Percentiles rank a stretch among this genome's conserved stretches.
These are phyloP conservation scores for Canis aureus DNA, from an alignment of 2,113 vertebrate species.

Conservation along the genomic window DNA sequence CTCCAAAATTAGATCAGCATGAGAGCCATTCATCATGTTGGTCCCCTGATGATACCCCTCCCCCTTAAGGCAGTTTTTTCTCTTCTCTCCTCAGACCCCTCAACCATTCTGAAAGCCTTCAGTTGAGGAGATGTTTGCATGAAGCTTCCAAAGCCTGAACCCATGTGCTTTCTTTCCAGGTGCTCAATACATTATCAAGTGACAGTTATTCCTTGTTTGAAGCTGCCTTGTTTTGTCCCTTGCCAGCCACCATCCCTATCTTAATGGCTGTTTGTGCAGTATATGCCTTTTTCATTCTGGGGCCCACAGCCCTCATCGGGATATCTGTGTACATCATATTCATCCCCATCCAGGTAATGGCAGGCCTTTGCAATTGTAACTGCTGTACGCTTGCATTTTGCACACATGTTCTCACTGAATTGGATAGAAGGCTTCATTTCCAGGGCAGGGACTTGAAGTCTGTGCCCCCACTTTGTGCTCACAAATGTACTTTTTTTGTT, in stretches of 20 bases:
- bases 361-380: too few relatives aligned
- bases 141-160: background rate
- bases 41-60: background rate
- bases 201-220: conserved; percentile 91
- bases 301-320: conserved; percentile 89
- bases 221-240: conserved; percentile 86
- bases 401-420: rapidly evolving
- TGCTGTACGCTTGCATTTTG: background rate
- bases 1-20: background rate
- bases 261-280: conserved; percentile 83
- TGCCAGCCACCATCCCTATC: conserved; percentile 84
- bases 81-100: background rate
- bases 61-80: background rate
- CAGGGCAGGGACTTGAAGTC: background rate
- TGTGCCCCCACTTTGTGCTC: too few relatives aligned
- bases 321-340: conserved; percentile 85
- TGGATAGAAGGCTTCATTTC: background rate
- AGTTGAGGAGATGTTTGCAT: background rate
- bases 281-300: conserved; percentile 88
- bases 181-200: conserved; percentile 89
- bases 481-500: background rate
- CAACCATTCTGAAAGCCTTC: background rate
- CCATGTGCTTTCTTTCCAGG: conserved; percentile 80
- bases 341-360: conserved; percentile 88
- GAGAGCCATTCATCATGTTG: background rate